phyloP scores from a whole-genome alignment of 1,140 invertebrate genomes.

The Pseudomyrmex cubaensis region DNA sequence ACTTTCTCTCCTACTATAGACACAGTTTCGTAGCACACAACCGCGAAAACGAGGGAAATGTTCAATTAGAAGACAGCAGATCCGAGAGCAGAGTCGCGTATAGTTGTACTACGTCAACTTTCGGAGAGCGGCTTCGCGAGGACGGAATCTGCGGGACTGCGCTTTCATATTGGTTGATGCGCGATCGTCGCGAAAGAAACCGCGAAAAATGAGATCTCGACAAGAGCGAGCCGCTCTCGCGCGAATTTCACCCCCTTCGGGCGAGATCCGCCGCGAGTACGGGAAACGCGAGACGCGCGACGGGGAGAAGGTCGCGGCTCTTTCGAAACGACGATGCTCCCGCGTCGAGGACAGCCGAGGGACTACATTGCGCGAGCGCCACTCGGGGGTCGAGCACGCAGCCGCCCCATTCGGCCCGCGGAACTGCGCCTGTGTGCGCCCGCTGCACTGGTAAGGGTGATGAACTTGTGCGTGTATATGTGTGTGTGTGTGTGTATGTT shows the following conservation, averaged over 20 bases:
- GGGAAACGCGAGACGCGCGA: slow-evolving; percentile 61
- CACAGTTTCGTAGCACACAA: too few relatives aligned
- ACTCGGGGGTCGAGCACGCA: slow-evolving; percentile 77
- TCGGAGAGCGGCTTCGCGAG: not conserved
- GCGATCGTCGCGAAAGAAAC: slow-evolving; percentile 2
- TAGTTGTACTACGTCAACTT: not conserved
- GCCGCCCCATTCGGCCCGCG: slow-evolving; percentile 73
- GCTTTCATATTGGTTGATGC: not conserved
- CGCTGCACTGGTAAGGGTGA: not conserved
- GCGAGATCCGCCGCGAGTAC: slow-evolving; percentile 1
- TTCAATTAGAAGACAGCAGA: not conserved
- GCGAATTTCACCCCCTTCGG: slow-evolving; percentile 38
- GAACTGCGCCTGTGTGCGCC: slow-evolving; percentile 50
- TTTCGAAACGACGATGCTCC: slow-evolving; percentile 79
- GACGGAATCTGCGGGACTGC: slow-evolving; percentile 13
- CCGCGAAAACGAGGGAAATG: too few relatives aligned
- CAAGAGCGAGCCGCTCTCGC: slow-evolving; percentile 36
- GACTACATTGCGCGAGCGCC: slow-evolving; percentile 83
- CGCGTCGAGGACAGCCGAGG: slow-evolving; percentile 80
- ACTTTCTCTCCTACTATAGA: not conserved
- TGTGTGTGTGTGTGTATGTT: slow-evolving; percentile 25
- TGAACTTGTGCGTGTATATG: not conserved
- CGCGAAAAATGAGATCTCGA: not conserved
- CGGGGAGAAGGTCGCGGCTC: slow-evolving; percentile 68
- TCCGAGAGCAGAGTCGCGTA: not conserved